Evolutionary conservation across 1,140 invertebrate species (phyloP), one percentile per base, ranked within the genome.

Genomic region (Hylaeus volcanicus): DNA sequence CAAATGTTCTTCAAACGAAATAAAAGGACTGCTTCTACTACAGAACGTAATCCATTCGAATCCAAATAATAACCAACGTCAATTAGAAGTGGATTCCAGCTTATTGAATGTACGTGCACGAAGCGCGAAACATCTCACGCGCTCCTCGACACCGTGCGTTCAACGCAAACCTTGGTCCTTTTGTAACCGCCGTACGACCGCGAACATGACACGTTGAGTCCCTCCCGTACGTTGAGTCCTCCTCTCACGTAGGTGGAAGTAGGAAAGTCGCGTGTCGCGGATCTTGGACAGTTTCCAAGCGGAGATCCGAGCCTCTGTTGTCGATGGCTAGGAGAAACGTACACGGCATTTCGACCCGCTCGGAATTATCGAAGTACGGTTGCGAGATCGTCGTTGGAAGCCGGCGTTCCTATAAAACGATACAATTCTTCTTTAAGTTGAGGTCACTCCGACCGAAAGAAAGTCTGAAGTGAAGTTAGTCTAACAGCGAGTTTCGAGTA

Each of bases 281-380:
- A 45, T 79, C 76, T 79, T 73, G 69, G 69, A 79, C 41, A 73
- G 70, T 74, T 79, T 79, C 77, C 77, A 74, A 65, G 26, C 51
- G 26, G 11, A 73, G 69, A 79, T 78, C 75, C 60, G 39, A 39
- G 41, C 43, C 60, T 43, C 37, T 5, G 51, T 79, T 26, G 70
- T 65, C 56, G 45, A 55, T 41, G 70, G 11, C 60, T n/a, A 1
- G 3, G 3, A 12, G 51, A 56, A 65, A 11, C 6, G 63, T 66
- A 9, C 58, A 14, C 63, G 26, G 53, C 64, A 37, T 73, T 79
- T 79, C 64, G 58, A 73, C 65, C 51, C 43, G 41, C 55, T 65
- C 15, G 70, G 45, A 15, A 56, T 72, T 48, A 64, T 39, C 41
- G 43, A 11, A 56, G 6, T 43, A 56, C 37, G 26, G 6, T 55